phyloP scores from a whole-genome alignment of 2,888 invertebrate species.

The Andricus curvator region DNA sequence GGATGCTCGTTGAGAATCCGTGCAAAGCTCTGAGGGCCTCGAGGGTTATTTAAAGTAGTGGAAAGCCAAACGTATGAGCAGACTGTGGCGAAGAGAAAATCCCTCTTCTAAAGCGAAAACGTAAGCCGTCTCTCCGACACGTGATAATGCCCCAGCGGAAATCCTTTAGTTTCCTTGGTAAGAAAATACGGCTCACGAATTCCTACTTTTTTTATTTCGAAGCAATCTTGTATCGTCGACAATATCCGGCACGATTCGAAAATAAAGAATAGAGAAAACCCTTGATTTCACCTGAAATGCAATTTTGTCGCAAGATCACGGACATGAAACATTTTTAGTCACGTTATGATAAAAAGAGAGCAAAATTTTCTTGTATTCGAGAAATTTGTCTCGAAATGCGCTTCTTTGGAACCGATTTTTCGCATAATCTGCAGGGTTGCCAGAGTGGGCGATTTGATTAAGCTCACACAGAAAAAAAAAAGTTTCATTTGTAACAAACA shows the following conservation, averaged over 20 bases:
- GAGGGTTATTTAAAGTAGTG: constrained; percentile 28
- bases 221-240: constrained; percentile 11
- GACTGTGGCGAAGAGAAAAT: not conserved
- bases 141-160: constrained; percentile 11
- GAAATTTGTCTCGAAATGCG: no score
- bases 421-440: no score
- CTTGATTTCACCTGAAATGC: not conserved
- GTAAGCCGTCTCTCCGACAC: constrained; percentile 26
- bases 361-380: no score
- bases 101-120: not conserved
- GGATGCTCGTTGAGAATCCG: not conserved
- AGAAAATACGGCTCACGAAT: not conserved
- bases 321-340: not conserved
- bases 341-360: not conserved
- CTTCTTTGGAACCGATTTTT: no score
- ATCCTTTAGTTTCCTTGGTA: constrained; percentile 19
- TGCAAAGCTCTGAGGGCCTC: not conserved
- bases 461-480: no score
- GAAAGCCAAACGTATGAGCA: not conserved
- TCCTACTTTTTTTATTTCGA: constrained; percentile 12
- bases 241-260: not conserved
- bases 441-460: no score
- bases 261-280: not conserved
- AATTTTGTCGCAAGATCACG: not conserved
- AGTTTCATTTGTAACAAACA: no score